Evolutionary conservation across 2,113 vertebrate genomes (phyloP).

Genomic region (Tetrax tetrax): DNA sequence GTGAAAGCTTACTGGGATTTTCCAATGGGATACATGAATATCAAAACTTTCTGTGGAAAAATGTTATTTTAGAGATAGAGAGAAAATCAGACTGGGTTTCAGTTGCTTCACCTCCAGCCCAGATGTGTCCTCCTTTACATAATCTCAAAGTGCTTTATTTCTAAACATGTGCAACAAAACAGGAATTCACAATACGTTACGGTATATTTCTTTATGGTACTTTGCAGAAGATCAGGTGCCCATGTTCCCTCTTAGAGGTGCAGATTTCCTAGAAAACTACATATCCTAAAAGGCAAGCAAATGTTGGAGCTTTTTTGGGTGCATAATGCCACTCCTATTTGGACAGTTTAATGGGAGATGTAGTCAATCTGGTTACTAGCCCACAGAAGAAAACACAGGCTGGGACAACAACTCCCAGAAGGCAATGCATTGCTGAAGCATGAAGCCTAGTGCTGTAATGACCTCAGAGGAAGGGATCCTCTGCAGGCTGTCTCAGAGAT

Average conservation of each 20-base stretch:
- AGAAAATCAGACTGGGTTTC: background rate
- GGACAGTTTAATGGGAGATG: background rate
- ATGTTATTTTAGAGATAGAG: background rate
- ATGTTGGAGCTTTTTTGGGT: background rate
- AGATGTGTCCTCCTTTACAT: background rate
- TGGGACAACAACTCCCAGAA: constrained; percentile 36
- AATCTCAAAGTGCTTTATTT: background rate
- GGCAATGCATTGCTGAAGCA: background rate
- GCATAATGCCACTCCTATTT: background rate
- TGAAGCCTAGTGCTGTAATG: background rate
- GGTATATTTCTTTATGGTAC: background rate
- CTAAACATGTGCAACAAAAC: background rate
- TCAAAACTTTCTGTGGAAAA: background rate
- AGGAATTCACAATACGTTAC: background rate
- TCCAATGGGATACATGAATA: background rate
- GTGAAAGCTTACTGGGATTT: background rate
- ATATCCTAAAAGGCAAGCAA: background rate
- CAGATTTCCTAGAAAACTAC: constrained; percentile 20
- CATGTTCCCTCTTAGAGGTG: background rate
- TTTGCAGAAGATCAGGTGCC: background rate
- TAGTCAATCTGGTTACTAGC: background rate
- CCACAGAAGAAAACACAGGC: background rate
- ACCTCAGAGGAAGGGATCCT: constrained; percentile 3
- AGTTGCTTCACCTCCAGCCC: background rate
- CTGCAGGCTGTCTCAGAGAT: background rate